Conservation (phyloP, 2,797 vertebrate genomes). For the Catostomus latipinnis region DNA sequence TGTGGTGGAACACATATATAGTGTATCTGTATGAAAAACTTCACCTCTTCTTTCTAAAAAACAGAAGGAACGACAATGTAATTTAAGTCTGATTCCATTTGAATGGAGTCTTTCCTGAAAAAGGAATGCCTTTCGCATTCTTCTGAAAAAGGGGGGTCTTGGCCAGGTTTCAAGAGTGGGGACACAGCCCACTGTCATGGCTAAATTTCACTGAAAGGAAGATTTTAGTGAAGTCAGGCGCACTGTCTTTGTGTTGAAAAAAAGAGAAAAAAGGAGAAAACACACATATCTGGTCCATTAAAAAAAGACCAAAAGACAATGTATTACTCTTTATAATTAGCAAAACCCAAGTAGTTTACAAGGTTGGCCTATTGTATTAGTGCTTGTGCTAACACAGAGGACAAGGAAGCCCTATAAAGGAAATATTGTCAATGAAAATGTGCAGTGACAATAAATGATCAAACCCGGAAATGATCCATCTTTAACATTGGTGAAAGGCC, state of each 20-base stretch:
- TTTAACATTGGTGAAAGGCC: conserved; percentile 19
- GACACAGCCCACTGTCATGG: conserved; percentile 55
- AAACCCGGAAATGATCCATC: not conserved
- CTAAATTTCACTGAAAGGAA: conserved; percentile 53
- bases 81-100: conserved; percentile 59
- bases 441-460: conserved; percentile 33
- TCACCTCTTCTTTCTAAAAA: conserved; percentile 53
- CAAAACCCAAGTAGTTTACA: conserved; percentile 28
- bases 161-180: conserved; percentile 56
- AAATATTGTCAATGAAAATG: conserved; percentile 25
- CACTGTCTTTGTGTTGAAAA: conserved; percentile 65
- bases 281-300: conserved; percentile 29
- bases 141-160: conserved; percentile 49
- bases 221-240: conserved; percentile 51
- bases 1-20: conserved; percentile 1
- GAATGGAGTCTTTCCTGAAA: conserved; percentile 62
- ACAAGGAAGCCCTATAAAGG: conserved; percentile 25
- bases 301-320: conserved; percentile 25
- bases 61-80: conserved; percentile 48
- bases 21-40: conserved; percentile 23
- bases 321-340: conserved; percentile 24
- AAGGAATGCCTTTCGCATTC: conserved; percentile 62
- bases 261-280: conserved; percentile 72
- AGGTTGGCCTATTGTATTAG: conserved; percentile 5
- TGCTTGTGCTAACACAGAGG: conserved; percentile 2